Evolutionary conservation across 2,888 invertebrate species (phyloP), one percentile per base, ranked within the genome.

Genomic region (Caenorhabditis drosophilae): DNA sequence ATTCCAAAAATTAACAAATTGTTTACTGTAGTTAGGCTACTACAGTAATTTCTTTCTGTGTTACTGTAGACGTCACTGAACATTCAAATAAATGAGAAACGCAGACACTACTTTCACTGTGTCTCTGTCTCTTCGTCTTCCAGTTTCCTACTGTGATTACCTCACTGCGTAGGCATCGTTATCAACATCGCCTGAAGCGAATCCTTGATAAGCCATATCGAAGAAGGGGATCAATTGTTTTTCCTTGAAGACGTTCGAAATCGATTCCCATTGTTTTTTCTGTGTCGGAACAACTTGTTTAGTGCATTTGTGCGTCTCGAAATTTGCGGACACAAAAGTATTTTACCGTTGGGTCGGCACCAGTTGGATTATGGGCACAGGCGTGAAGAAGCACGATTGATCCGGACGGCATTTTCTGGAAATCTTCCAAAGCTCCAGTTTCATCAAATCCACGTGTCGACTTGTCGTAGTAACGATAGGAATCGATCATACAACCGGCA

Each of bases 351-450:
- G 73, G 73, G 58, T 77, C 73, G 9, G 73, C 73, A 42, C 98
- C 98, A 9, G 98, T 98, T 3, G 98, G 98, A 87, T 98, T 98
- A 85, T 98, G 98, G 2, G 97, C 96, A 85, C 95, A 94, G 0
- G 92, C 91, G 84, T 99, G 97, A 36, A 99, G 87, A 70, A 98
- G 89, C 46, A 99, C 89, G 0, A 93, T 92, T 0, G 93, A 87
- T 80, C 90, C 75, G 38, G 67, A 60, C 16, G 75, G 72, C 52
- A 75, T 75, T 16, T 61, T 53, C 27, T 63, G 52, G 31, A 70
- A 69, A 48, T 72, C 73, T 27, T 93, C 91, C 53, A 93, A 77
- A 44, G 91, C 90, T 34, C 95, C 97, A 67, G 89, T 85, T 75
- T 93, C 91, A 84, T 99, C 93, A 83, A 98, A 90, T 1, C 93